Evolutionary conservation across 2,113 vertebrate species (phyloP).

Genomic region (Archocentrus centrarchus): DNA sequence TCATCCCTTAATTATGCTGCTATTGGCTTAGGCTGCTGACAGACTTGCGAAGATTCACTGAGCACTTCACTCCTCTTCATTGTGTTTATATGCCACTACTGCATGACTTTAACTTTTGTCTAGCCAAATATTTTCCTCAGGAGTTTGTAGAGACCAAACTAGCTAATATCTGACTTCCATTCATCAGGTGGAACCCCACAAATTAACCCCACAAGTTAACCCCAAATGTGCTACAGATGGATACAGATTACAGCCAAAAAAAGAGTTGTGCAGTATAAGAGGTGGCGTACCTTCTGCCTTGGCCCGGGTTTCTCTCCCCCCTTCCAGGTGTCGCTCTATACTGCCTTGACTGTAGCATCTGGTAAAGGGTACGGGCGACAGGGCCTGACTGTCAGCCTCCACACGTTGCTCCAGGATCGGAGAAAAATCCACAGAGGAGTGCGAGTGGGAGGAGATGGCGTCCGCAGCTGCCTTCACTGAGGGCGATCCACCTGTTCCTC

Average conservation of each 20-base stretch:
- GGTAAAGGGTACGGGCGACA: constrained; percentile 77
- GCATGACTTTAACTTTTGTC: fast-evolving
- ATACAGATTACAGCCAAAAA: neutral
- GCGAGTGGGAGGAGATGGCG: constrained; percentile 81
- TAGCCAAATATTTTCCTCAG: neutral
- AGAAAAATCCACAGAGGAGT: constrained; percentile 86
- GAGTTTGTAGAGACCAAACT: neutral
- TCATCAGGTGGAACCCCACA: neutral
- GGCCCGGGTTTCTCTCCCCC: constrained; percentile 55
- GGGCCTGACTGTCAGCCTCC: constrained; percentile 69
- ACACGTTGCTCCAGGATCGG: constrained; percentile 82
- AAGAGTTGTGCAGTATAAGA: neutral
- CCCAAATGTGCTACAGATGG: fast-evolving
- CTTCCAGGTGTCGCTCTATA: constrained; percentile 56
- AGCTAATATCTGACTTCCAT: neutral
- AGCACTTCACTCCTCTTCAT: too few relatives aligned
- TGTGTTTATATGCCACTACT: neutral
- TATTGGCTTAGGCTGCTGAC: neutral
- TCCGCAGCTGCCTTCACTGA: constrained; percentile 78
- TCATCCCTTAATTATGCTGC: fast-evolving
- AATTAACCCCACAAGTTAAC: neutral
- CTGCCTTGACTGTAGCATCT: constrained; percentile 84
- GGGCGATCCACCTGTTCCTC: constrained; percentile 70
- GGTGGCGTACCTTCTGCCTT: constrained; percentile 75
- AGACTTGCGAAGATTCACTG: neutral